Evolutionary conservation across 2,113 vertebrate genomes (phyloP), one percentile per base, ranked within the genome.

Genomic region (Tragelaphus scriptus): DNA sequence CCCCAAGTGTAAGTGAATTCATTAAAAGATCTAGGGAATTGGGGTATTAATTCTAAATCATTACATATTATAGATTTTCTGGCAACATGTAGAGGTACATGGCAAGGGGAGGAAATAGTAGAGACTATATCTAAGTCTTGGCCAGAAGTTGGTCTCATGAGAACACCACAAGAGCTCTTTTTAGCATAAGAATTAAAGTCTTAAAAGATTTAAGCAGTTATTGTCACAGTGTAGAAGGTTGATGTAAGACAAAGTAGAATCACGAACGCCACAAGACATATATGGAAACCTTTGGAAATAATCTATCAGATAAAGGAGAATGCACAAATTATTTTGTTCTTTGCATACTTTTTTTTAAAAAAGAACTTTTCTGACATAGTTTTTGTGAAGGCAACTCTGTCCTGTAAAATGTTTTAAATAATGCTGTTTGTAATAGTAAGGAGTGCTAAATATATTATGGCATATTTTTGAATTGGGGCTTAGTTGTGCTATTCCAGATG

Each of bases 41-140:
- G 96, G 98, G 98, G 97, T 99, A 99, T 99, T 99, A 99, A 99
- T 99, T 99, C 98, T 98, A 98, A 99, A 99, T 99, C 98, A 99
- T 99, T 99, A 97, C 98, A 98, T 99, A 98, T 99, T 98, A 99
- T 98, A 99, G 98, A 98, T 98, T 98, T 99, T 98, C 96, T 98
- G 98, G 98, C 98, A 98, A 98, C 97, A 98, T 98, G 97, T 98
- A 98, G 95, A 49, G 97, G 97, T 97, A 95, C 96, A 90, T 91
- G 98, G 98, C 93, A 98, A 98, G 93, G 97, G 95, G 93, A 98
- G 55, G 85, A 95, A 97, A 98, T 92, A 97, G 40, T 92, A 85
- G 97, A 98, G 98, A 92, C 96, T 96, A 88, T 96, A 97, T 98
- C 96, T 92, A 85, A 95, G 80, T 97, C 85, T 96, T 26, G 36